Percentiles rank a stretch among this genome's conserved stretches.
Conservation (phyloP, 37 sponge, comb jelly and placozoan species). For the Halichondria panicea region DNA sequence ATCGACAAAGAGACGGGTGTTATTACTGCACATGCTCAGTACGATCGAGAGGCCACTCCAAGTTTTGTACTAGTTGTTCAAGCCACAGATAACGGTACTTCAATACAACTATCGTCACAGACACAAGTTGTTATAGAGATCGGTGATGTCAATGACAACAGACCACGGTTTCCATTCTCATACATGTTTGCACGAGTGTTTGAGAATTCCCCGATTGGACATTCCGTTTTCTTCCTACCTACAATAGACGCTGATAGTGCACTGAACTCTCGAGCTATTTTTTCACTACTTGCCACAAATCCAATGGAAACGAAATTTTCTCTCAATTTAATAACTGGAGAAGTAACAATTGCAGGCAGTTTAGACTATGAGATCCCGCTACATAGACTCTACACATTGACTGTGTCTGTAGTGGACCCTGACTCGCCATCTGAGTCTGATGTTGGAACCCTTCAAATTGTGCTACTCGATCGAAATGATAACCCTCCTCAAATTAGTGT, state of each 20-base stretch:
- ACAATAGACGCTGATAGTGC: conserved; percentile 61
- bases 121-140: conserved; percentile 45
- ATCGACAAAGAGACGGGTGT: conserved; percentile 53
- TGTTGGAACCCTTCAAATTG: conserved; percentile 34
- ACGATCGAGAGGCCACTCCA: conserved; percentile 46
- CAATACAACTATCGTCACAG: conserved; percentile 20
- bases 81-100: conserved; percentile 55
- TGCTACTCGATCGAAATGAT: conserved; percentile 52
- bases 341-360: conserved; percentile 16
- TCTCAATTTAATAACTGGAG: conserved; percentile 41
- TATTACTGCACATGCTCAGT: conserved; percentile 12
- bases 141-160: conserved; percentile 81
- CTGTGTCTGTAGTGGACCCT: conserved; percentile 36
- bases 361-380: conserved; percentile 51
- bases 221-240: conserved; percentile 24
- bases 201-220: conserved; percentile 57
- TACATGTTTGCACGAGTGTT: conserved; percentile 49
- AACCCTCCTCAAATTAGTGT: conserved; percentile 16
- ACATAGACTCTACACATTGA: conserved; percentile 5
- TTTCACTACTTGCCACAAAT: conserved; percentile 16
- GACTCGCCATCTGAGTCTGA: neutral
- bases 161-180: conserved; percentile 53
- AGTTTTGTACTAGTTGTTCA: conserved; percentile 17
- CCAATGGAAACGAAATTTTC: conserved; percentile 14
- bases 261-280: conserved; percentile 38